A percentile compares a stretch with the other conserved stretches of the same genome.
Conservation (phyloP, 2,888 invertebrate species). For the Ophioninae sp. region DNA sequence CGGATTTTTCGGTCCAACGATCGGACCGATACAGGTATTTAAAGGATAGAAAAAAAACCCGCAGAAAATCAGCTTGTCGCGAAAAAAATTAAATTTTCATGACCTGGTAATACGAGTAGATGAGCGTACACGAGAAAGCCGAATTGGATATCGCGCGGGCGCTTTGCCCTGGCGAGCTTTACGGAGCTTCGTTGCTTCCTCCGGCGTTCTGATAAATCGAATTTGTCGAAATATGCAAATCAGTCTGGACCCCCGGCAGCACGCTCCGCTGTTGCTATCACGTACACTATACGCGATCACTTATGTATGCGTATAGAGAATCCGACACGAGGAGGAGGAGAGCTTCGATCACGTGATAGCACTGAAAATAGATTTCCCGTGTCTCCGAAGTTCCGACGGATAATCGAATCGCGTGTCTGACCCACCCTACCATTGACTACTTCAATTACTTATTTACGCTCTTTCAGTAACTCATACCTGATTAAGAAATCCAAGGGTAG, state of each 20-base stretch:
- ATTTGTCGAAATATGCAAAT: constrained; percentile 74
- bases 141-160: neutral
- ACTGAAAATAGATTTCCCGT: constrained; percentile 44
- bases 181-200: constrained; percentile 65
- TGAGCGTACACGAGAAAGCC: neutral
- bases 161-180: constrained; percentile 4
- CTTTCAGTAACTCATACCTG: constrained; percentile 4
- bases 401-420: constrained; percentile 51
- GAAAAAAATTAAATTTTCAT: neutral
- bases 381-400: constrained; percentile 47
- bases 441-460: constrained; percentile 3
- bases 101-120: neutral
- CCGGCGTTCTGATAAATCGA: constrained; percentile 66
- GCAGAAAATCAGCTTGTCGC: neutral
- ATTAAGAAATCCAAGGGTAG: constrained; percentile 51
- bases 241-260: constrained; percentile 24
- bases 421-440: constrained; percentile 38
- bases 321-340: neutral
- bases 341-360: constrained; percentile 21
- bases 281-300: neutral
- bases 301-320: neutral
- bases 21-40: neutral
- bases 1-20: neutral
- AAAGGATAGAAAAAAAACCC: neutral
- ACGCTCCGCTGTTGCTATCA: neutral